These are phyloP conservation scores for Epinephelus malabaricus DNA, from an alignment of 2,797 vertebrate species.

Conservation along the genomic window DNA sequence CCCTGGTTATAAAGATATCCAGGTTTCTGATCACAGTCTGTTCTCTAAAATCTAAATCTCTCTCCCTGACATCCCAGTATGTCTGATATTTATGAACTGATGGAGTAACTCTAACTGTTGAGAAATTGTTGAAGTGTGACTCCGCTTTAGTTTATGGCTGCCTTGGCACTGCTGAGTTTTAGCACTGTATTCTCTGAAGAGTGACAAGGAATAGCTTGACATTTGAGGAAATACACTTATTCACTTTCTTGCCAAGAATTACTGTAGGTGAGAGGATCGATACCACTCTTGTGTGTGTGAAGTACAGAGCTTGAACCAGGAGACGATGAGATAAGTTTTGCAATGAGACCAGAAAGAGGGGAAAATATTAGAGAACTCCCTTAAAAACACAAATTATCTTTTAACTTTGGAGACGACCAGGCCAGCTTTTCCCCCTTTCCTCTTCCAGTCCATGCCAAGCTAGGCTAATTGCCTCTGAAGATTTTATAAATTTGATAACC, in stretches of 20 bases:
- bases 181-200: neutral
- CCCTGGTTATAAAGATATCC: neutral
- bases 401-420: neutral
- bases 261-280: slow-evolving; percentile 12
- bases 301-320: slow-evolving; percentile 17
- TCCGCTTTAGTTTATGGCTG: neutral
- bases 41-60: slow-evolving; percentile 1
- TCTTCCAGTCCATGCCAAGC: neutral
- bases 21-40: neutral
- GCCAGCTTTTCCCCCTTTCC: neutral
- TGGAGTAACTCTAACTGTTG: slow-evolving; percentile 6
- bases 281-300: slow-evolving; percentile 13
- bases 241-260: slow-evolving; percentile 10
- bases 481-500: neutral
- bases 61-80: neutral
- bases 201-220: slow-evolving; percentile 14
- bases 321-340: neutral
- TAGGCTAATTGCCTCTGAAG: neutral
- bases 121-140: neutral
- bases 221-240: slow-evolving; percentile 24
- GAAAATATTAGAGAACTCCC: neutral
- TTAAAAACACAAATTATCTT: slow-evolving; percentile 14
- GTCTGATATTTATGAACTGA: slow-evolving; percentile 31
- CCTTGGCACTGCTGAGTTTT: slow-evolving; percentile 1
- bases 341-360: neutral